Evolutionary conservation across 2,797 vertebrate genomes (phyloP), one percentile per base, ranked within the genome.

Genomic region (Yasuhikotakia modesta): DNA sequence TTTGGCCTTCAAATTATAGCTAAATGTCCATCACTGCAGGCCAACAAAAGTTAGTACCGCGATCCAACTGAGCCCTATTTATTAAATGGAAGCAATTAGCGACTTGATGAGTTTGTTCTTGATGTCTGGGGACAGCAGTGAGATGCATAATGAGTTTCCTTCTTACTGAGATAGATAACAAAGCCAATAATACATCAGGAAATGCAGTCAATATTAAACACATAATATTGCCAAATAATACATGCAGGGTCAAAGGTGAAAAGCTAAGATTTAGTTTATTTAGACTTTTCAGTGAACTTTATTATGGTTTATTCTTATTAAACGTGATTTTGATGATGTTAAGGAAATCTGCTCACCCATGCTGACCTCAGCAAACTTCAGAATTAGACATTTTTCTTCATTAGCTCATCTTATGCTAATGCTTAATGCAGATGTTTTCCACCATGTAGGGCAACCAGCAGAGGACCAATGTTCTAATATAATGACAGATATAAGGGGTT

Each of bases 1-100:
- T 35, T 5, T 65, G 30, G 35, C 46, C 72, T 74, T 74, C 21
- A 65, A 79, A 66, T 48, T 32, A 46, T 16, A 57, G 21, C 46
- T 64, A 53, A 66, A 73, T 58, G 19, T 66, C 43, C 52, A 66
- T 32, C 53, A 57, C 63, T 32, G 14, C 70, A 73, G 53, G 53
- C 11, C 53, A 73, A n/a, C 8, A 70, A 48, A n/a, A 58, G 14
- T 68, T 45, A 73, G 53, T 16, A 16, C 46, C 53, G 22, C 17
- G 12, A 45, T 79, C 17, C 64, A 73, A 35, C 60, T 21, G 11
- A 73, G 21, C 27, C 22, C 5, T 73, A 13, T 63, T 70, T 50
- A 57, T 57, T 7, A 73, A 67, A 72, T 48, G 13, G 21, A 24
- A 17, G 32, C 46, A 60, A 76, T 50, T 69, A 79, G 22, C 2